Evolutionary conservation across 2,888 invertebrate species (phyloP), one percentile per base, ranked within the genome.

Genomic region (Rhabditoides inermis): DNA sequence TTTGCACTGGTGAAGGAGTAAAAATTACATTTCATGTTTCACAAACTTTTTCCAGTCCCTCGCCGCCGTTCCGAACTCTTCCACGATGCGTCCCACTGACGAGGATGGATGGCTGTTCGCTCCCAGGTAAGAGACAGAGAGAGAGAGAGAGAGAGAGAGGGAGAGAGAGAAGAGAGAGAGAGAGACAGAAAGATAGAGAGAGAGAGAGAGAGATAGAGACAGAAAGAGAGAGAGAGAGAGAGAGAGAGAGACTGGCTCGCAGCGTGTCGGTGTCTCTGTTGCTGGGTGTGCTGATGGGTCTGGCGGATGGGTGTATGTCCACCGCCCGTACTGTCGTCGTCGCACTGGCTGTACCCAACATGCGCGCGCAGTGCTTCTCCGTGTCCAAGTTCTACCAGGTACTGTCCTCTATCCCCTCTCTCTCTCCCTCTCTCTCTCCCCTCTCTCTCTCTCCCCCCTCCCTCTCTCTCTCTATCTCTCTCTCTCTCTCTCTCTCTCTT

Each of bases 371-470:
- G 27, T 42, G 36, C 22, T 50, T 50, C 37, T 50, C 50, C 27
- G 37, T 50, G 12, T 50, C 50, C 44, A 50, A 50, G 23, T 50
- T 50, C 45, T 50, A 50, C n/a, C 50, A 50, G 50, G 50, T 50
- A 27, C 15, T 6, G 25, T 6, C 5, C 10, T 6, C 18, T 18
- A 5, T 35, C 22, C 3, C 23, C 46, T 6, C 18, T 18, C 2
- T 35, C 22, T 3, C 23, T 36, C 2, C 32, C 18, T 5, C 35
- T 23, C 2, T 15, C 7, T 12, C 30, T 39, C 7, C 18, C 20
- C 40, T 49, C 47, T 40, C 42, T 50, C 50, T 18, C 50, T 50
- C 22, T 50, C 50, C 44, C 42, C 39, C 35, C 44, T 42, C 36
- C 44, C 44, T 7, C 37, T 50, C 35, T 50, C 44, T 39, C 44